These are phyloP conservation scores for Bombus sibiricus DNA, from an alignment of 1,140 invertebrate genomes.

Conservation along the genomic window DNA sequence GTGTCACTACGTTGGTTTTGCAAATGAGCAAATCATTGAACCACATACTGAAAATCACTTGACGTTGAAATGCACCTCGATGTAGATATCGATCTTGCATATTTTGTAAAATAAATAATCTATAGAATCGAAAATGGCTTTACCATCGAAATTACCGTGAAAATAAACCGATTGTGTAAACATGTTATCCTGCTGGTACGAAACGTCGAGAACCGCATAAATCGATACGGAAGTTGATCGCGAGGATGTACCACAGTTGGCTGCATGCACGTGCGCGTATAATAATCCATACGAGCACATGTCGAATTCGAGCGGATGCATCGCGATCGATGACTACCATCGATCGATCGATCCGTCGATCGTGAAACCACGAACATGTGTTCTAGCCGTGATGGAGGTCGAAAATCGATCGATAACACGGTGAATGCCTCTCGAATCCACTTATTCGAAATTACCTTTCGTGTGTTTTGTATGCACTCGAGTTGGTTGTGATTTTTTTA, in stretches of 20 bases:
- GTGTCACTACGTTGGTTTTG: no score
- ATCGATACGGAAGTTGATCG: slow-evolving; percentile 33
- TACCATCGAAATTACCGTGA: background rate
- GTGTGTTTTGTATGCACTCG: background rate
- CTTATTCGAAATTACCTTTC: background rate
- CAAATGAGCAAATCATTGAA: no score
- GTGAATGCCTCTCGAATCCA: background rate
- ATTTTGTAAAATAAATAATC: no score
- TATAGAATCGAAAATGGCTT: no score
- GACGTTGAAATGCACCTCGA: no score
- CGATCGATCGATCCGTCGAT: slow-evolving; percentile 44
- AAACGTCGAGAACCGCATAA: slow-evolving; percentile 14
- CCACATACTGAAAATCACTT: no score
- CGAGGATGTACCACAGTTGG: background rate
- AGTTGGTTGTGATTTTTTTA: background rate
- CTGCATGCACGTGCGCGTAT: slow-evolving; percentile 14
- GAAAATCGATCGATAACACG: background rate
- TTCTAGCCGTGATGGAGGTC: background rate
- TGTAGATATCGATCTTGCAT: no score
- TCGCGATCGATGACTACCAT: slow-evolving; percentile 30
- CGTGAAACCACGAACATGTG: background rate
- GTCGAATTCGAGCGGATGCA: slow-evolving; percentile 9
- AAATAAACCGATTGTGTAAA: background rate
- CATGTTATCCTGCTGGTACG: background rate
- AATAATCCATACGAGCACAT: slow-evolving; percentile 49